phyloP scores from a whole-genome alignment of 2,113 vertebrate genomes.

The Otocyon megalotis region DNA sequence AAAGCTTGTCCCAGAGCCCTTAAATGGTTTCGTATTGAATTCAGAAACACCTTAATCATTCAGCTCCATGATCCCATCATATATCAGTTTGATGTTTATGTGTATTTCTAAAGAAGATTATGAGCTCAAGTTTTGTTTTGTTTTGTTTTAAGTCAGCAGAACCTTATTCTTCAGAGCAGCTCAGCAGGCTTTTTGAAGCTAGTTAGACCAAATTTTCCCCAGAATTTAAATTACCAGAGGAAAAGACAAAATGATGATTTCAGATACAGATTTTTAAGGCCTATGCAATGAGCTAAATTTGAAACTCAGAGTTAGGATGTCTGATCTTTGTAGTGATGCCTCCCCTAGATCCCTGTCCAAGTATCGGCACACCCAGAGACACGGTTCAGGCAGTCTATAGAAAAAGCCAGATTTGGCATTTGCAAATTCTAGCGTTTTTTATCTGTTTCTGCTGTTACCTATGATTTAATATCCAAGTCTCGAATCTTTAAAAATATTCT shows the following conservation, averaged over 20 bases:
- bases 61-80: not conserved
- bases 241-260: conserved; percentile 60
- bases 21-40: conserved; percentile 29
- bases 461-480: not conserved
- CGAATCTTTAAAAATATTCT: conserved; percentile 28
- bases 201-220: not conserved
- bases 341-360: not conserved
- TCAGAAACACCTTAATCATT: conserved; percentile 25
- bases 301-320: not conserved
- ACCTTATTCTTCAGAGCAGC: conserved; percentile 57
- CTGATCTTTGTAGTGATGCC: not conserved
- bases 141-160: conserved; percentile 51
- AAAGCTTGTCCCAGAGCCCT: not conserved
- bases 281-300: conserved; percentile 48
- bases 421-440: not conserved
- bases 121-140: conserved; percentile 12
- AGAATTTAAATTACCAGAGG: conserved; percentile 67
- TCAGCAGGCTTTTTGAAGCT: conserved; percentile 56
- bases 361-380: rapidly evolving
- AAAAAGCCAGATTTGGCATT: not conserved
- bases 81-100: conserved; percentile 2
- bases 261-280: conserved; percentile 2
- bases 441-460: not conserved
- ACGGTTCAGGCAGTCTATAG: not conserved
- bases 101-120: conserved; percentile 67